Base-by-base conservation (phyloP, 2,888 invertebrate species). In the Amorpha juglandis region DNA sequence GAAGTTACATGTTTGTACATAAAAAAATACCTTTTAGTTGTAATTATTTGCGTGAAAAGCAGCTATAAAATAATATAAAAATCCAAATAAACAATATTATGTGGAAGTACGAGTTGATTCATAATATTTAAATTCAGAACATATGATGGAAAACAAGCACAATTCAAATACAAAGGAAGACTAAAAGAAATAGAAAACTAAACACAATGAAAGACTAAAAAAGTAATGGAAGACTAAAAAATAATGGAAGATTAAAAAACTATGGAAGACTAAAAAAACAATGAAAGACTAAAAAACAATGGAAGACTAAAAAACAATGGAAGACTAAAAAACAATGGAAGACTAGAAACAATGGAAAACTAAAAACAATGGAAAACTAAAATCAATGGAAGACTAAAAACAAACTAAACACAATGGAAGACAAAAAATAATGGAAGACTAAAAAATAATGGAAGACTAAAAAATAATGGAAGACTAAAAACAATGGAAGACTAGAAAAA, bases 111-210 rank as follows among this genome's bases (percentile, higher is more conserved):
- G 62, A 19, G 63, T 58, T 38, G 38, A 8, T 38, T 7, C 38
- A 38, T 38, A 53, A 14, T 66, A 63, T 55, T 55, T 65, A 67
- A 66, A 65, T 67, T 74, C 73, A 75, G 72, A 75, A 71, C 72
- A 62, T 70, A 55, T 63, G 68, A 71, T 71, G 71, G 71, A 73
- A 72, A 68, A 71, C 67, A 55, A 35, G 16, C 48, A 47, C 35
- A 7, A 6, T 35, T 35, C 7, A 42, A 11, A 42, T 9, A 8
- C 42, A 7, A 42, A 11, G 42, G 6, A 42, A 42, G 11, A 9
- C 7, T 11, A 7, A 42, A n/a, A n/a, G n/a, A n/a, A n/a, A 12
- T 45, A 45, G 4, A 12, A 14, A 45, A 27, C 2, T 27, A 27
- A 27, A n/a, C n/a, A n/a, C n/a, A n/a, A n/a, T n/a, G n/a, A n/a